Conservation (phyloP, 2,888 invertebrate genomes). For the Xanthia icteritia region DNA sequence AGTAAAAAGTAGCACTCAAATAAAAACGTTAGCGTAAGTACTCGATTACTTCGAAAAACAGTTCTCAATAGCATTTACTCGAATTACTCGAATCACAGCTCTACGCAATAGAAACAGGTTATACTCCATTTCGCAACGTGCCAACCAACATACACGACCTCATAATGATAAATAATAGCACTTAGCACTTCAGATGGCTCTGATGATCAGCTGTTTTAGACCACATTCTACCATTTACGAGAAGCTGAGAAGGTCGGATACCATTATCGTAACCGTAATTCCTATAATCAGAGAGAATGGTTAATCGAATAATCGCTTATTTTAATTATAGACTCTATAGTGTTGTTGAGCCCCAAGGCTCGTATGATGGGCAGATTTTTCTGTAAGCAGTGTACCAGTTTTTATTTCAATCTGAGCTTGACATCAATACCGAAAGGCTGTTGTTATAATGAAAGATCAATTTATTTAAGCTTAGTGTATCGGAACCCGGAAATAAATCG, state of each 20-base stretch:
- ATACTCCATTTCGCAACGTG: slow-evolving; percentile 50
- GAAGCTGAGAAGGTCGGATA: slow-evolving; percentile 49
- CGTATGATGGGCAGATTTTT: slow-evolving; percentile 26
- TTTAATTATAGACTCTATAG: slow-evolving; percentile 49
- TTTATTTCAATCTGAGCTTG: slow-evolving; percentile 34
- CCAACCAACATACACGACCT: slow-evolving; percentile 47
- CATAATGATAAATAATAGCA: slow-evolving; percentile 57
- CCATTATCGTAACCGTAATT: slow-evolving; percentile 36
- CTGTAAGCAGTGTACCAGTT: slow-evolving; percentile 27
- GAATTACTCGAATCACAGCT: slow-evolving; percentile 32
- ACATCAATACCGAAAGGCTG: slow-evolving; percentile 19
- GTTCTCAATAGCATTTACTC: slow-evolving; percentile 16
- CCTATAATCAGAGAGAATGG: slow-evolving; percentile 36
- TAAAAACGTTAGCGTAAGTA: slow-evolving; percentile 11
- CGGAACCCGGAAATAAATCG: slow-evolving; percentile 43
- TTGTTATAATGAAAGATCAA: slow-evolving; percentile 20
- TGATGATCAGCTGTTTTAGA: slow-evolving; percentile 27
- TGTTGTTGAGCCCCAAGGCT: slow-evolving; percentile 15
- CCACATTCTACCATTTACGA: slow-evolving; percentile 35
- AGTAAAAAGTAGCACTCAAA: slow-evolving; percentile 6
- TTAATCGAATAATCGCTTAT: slow-evolving; percentile 44
- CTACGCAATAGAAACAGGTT: slow-evolving; percentile 45
- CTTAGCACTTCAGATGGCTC: slow-evolving; percentile 38
- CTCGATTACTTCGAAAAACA: slow-evolving; percentile 13
- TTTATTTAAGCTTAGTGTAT: slow-evolving; percentile 33